Conservation (phyloP, 1,140 invertebrate species). For the Forficula auricularia region DNA sequence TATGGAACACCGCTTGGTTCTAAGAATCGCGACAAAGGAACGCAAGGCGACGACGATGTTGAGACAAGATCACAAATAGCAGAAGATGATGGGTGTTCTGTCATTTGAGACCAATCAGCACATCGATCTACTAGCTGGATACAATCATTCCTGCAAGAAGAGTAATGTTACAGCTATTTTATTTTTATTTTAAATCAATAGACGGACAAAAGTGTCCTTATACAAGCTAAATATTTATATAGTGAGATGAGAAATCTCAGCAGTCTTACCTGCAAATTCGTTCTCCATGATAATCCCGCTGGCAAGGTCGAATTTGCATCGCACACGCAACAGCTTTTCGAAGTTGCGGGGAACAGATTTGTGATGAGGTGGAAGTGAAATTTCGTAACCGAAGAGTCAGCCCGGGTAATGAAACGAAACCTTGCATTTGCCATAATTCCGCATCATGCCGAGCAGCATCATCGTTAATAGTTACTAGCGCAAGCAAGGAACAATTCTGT, state of each 20-base stretch:
- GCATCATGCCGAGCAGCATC: conserved; percentile 41
- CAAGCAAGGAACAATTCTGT: conserved; percentile 61
- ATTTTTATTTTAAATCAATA: no score
- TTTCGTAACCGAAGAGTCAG: conserved; percentile 59
- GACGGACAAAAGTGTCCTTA: not conserved
- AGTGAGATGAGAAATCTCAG: not conserved
- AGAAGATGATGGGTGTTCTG: conserved; percentile 31
- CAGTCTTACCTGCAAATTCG: conserved; percentile 48
- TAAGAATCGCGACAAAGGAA: conserved; percentile 49
- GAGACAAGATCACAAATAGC: conserved; percentile 51
- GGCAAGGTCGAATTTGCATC: conserved; percentile 71
- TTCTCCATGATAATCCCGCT: conserved; percentile 46
- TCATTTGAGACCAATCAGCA: conserved; percentile 49
- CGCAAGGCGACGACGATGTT: conserved; percentile 46
- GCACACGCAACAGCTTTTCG: conserved; percentile 76
- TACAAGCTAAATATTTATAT: not conserved
- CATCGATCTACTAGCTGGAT: conserved; percentile 59
- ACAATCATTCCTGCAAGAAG: conserved; percentile 55
- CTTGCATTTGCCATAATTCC: conserved; percentile 33
- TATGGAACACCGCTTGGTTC: conserved; percentile 33
- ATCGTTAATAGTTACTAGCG: conserved; percentile 38
- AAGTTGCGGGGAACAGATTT: conserved; percentile 48
- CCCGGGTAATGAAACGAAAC: conserved; percentile 34
- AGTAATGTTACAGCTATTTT: no score
- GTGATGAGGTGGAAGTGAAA: conserved; percentile 30